These are phyloP conservation scores for Spinus pinus DNA, from an alignment of 2,797 vertebrate species.

Conservation along the genomic window DNA sequence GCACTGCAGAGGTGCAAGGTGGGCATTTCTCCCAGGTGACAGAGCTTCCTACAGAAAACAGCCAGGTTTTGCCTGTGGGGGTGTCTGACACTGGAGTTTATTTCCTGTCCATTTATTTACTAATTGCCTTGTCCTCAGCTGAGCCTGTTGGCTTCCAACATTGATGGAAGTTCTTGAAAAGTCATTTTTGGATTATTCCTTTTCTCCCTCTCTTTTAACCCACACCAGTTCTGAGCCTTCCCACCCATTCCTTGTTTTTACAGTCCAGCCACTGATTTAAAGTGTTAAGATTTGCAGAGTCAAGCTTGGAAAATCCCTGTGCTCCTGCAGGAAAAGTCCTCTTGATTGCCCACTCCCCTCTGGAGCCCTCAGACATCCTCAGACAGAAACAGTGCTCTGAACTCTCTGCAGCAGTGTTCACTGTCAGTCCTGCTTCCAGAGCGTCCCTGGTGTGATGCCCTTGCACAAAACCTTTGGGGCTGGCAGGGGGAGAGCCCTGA, in stretches of 20 bases:
- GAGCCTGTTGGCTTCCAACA: neutral
- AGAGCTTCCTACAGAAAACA: neutral
- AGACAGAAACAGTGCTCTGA: neutral
- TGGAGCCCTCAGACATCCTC: neutral
- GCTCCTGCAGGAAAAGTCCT: neutral
- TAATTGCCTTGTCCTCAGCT: neutral
- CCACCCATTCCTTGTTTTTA: neutral
- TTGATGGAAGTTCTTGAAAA: neutral
- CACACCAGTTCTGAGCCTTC: neutral
- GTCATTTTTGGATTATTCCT: neutral
- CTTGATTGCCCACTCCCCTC: neutral
- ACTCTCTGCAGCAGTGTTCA: neutral
- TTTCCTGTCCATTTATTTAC: neutral
- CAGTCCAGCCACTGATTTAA: neutral
- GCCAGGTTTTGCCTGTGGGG: neutral
- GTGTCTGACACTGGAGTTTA: rapidly evolving
- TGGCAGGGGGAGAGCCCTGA: neutral
- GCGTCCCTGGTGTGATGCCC: neutral
- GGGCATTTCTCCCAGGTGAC: neutral
- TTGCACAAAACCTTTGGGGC: neutral
- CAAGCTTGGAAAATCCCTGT: neutral
- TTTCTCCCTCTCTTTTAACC: neutral
- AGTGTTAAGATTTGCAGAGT: neutral
- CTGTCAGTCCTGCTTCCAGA: neutral
- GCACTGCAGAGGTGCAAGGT: neutral